These are phyloP conservation scores for Lysiphlebus fabarum DNA, from an alignment of 1,140 invertebrate species.

Conservation along the genomic window DNA sequence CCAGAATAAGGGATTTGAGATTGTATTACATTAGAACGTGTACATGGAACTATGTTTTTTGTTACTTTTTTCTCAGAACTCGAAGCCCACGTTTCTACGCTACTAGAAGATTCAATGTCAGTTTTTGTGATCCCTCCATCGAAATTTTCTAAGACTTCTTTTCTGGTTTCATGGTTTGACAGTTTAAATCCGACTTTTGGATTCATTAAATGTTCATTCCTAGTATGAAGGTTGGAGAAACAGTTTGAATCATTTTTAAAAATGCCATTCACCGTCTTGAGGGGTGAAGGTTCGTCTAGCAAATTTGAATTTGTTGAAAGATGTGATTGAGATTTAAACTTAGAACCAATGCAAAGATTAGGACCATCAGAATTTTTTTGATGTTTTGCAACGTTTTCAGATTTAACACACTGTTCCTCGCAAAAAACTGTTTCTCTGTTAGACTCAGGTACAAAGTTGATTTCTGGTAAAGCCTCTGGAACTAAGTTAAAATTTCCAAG, in stretches of 20 bases:
- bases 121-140: constrained; percentile 42
- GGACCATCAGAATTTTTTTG: constrained; percentile 57
- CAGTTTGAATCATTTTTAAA: neutral
- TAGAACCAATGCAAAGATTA: constrained; percentile 16
- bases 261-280: neutral
- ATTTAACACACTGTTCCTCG: constrained; percentile 61
- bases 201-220: constrained; percentile 42
- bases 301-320: neutral
- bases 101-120: constrained; percentile 43
- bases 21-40: constrained; percentile 26
- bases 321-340: no score
- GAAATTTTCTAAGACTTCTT: constrained; percentile 42
- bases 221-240: constrained; percentile 26
- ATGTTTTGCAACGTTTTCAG: constrained; percentile 62
- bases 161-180: constrained; percentile 38
- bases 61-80: constrained; percentile 39
- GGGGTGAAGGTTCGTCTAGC: neutral
- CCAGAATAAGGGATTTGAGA: constrained; percentile 25
- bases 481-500: constrained; percentile 59
- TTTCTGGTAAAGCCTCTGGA: constrained; percentile 72
- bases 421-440: constrained; percentile 52
- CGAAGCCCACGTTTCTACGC: constrained; percentile 46
- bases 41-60: constrained; percentile 41
- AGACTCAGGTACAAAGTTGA: constrained; percentile 62
- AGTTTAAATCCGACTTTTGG: constrained; percentile 44